Conservation (phyloP, 2,888 invertebrate genomes). For the Microdon myrmicae region DNA sequence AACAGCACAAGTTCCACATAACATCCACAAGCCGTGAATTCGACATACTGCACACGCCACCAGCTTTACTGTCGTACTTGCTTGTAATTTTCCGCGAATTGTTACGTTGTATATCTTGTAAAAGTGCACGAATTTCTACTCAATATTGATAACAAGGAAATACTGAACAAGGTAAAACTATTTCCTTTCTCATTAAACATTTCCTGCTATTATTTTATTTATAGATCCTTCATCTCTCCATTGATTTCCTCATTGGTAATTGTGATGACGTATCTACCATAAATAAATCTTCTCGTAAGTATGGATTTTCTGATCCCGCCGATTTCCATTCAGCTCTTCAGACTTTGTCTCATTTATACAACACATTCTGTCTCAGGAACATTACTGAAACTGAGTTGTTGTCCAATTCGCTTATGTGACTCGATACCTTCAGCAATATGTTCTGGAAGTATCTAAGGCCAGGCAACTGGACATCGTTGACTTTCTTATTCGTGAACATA, state of each 20-base stretch:
- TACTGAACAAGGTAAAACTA: constrained; percentile 60
- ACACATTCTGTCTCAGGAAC: constrained; percentile 55
- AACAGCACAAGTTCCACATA: too few species aligned
- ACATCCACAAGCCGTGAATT: too few species aligned
- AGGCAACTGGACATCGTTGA: constrained; percentile 58
- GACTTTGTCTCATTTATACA: constrained; percentile 62
- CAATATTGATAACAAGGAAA: constrained; percentile 64
- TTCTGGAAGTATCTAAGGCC: constrained; percentile 58
- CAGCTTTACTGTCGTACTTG: too few species aligned
- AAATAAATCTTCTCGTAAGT: constrained; percentile 62
- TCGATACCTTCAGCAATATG: constrained; percentile 60
- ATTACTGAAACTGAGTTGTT: constrained; percentile 54
- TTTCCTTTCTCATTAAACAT: not conserved
- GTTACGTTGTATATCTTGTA: too few species aligned
- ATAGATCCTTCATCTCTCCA: constrained; percentile 64
- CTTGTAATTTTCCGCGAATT: too few species aligned
- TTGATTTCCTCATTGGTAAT: constrained; percentile 64
- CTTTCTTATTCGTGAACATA: constrained; percentile 58
- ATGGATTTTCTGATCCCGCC: constrained; percentile 63
- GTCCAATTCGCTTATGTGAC: constrained; percentile 58
- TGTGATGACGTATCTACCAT: constrained; percentile 59
- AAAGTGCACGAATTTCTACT: constrained; percentile 59
- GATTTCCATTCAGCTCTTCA: constrained; percentile 63
- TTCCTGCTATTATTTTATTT: not conserved
- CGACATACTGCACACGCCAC: too few species aligned